Base-by-base conservation (phyloP, 2,113 vertebrate genomes). In the Prionailurus viverrinus region DNA sequence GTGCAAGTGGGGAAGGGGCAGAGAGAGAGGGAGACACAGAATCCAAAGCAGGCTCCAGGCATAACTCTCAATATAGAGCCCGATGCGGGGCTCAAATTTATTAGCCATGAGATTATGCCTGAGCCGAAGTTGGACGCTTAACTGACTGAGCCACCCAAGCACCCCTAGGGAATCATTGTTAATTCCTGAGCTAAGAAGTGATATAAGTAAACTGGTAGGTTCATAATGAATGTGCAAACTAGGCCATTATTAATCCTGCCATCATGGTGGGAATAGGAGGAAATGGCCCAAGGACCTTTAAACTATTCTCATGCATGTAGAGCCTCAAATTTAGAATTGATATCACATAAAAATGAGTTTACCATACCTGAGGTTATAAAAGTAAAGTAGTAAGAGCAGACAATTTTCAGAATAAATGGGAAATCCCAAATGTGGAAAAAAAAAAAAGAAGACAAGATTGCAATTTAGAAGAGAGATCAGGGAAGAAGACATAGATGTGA, bases 341-440 rank as follows among this genome's bases (percentile, higher is more conserved):
- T 29, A 7, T 25, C 73, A 94, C 9, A 71, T 7, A 58, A 78
- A 91, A 89, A 36, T 45, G 14, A 58, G 1, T 36, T 55, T 76
- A 66, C 16, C 76, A 3, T 51, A 66, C 16, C 29, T 63, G 45
- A 61, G 2, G 0, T 68, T 96, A 66, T 58, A 82, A 68, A 86
- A 94, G 78, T 53, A 69, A 95, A 14, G 5, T 53, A 74, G 36
- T 16, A 78, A 21, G 5, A 71, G 55, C 14, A 25, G 19, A 19
- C 6, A 84, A 89, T 74, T 74, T 94, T 84, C 51, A 76, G 29
- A 48, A 82, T 33, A 90, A 84, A 86, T 74, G 21, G 4, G 80
- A 65, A 27, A 48, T 31, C 39, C 2, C 16, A 80, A 90, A 58
- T 27, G 15, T 18, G 29, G 25, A 45, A 51, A 45, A 87, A 7